phyloP scores from a whole-genome alignment of 1,140 invertebrate genomes.

The Cepaea nemoralis region DNA sequence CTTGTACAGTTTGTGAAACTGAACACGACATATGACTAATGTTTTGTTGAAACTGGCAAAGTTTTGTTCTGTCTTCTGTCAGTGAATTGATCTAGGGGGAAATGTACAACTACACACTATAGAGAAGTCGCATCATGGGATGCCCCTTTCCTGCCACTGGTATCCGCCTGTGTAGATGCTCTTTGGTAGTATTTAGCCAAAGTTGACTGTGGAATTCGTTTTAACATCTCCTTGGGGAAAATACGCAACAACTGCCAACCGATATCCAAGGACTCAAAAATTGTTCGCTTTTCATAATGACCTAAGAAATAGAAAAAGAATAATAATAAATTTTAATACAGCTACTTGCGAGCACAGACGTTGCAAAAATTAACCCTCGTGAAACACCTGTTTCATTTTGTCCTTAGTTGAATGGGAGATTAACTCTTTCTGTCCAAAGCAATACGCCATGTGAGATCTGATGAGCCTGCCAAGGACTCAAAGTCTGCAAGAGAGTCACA shows the following conservation, averaged over 20 bases:
- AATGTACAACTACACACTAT: neutral
- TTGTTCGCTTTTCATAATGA: slow-evolving; percentile 98
- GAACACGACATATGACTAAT: no score
- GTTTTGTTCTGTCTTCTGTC: neutral
- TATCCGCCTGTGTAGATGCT: slow-evolving; percentile 20
- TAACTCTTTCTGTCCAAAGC: no score
- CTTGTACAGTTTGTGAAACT: no score
- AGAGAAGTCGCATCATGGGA: neutral
- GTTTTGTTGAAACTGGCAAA: no score
- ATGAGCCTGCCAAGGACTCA: no score
- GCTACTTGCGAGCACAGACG: no score
- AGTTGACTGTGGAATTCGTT: slow-evolving; percentile 94
- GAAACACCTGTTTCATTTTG: no score
- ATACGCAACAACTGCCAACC: slow-evolving; percentile 99
- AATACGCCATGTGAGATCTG: no score
- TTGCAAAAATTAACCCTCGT: no score
- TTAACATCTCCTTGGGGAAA: slow-evolving; percentile 99
- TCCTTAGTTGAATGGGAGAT: no score
- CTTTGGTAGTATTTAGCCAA: slow-evolving; percentile 97
- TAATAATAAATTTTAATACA: neutral
- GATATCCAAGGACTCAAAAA: slow-evolving; percentile 99
- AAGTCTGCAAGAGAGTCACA: no score
- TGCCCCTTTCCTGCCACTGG: slow-evolving; percentile 27
- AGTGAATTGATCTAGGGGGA: neutral
- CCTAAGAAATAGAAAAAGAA: slow-evolving; percentile 75